Conservation (phyloP, 2,113 vertebrate species). For the Columba livia region DNA sequence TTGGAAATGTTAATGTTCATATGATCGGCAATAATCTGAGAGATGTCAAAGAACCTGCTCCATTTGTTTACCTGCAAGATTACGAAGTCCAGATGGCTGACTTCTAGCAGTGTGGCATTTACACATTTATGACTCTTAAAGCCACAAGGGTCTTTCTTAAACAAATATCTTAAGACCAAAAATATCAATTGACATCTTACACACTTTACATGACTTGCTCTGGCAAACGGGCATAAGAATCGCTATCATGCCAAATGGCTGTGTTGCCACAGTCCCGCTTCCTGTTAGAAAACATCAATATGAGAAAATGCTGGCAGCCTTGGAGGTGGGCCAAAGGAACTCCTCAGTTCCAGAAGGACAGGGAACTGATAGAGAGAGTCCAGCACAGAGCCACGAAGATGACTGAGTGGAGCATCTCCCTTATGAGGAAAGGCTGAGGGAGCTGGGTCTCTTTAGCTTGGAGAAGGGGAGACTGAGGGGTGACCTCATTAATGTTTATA, state of each 20-base stretch:
- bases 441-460: no score
- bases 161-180: conserved; percentile 30
- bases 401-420: no score
- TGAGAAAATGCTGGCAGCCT: neutral
- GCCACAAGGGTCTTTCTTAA: neutral
- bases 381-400: no score
- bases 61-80: conserved; percentile 30
- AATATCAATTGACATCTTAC: neutral
- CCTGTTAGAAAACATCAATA: neutral
- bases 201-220: neutral
- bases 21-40: conserved; percentile 46
- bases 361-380: no score
- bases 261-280: neutral
- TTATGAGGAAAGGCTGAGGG: no score
- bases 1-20: conserved; percentile 41
- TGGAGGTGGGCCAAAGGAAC: neutral
- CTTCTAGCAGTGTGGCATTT: neutral
- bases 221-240: neutral
- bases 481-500: no score
- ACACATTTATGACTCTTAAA: neutral
- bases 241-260: neutral
- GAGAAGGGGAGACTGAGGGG: no score
- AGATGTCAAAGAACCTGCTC: conserved; percentile 17
- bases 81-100: conserved; percentile 45
- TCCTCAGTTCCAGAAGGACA: neutral